Evolutionary conservation across 2,888 invertebrate genomes (phyloP).

Genomic region (Anoplius nigerrimus): DNA sequence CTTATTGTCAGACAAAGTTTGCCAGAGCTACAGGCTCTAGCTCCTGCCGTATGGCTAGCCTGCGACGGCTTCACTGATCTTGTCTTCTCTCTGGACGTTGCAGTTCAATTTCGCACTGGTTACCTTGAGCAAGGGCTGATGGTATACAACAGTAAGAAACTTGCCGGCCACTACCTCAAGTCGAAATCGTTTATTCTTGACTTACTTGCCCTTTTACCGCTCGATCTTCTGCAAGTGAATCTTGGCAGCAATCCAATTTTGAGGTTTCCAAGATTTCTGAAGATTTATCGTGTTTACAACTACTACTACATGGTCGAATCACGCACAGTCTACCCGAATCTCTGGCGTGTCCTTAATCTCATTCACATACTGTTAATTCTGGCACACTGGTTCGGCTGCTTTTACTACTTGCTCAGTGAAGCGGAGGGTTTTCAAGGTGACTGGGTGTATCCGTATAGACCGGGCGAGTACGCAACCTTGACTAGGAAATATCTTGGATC

Average conservation of each 20-base stretch:
- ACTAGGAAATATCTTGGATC: conserved; percentile 96
- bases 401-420: conserved; percentile 95
- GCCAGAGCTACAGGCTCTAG: conserved; percentile 88
- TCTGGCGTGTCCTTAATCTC: conserved; percentile 96
- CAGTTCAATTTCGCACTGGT: conserved; percentile 94
- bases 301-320: conserved; percentile 98
- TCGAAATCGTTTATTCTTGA: conserved; percentile 92
- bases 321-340: conserved; percentile 95
- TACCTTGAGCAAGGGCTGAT: conserved; percentile 96
- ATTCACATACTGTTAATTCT: conserved; percentile 95
- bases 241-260: conserved; percentile 90
- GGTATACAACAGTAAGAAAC: conserved; percentile 93
- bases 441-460: conserved; percentile 92
- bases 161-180: conserved; percentile 91
- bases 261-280: conserved; percentile 91
- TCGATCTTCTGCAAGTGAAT: conserved; percentile 91
- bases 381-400: conserved; percentile 98
- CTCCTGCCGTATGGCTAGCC: conserved; percentile 85
- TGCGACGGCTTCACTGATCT: conserved; percentile 92
- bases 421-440: conserved; percentile 92
- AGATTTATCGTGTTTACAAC: conserved; percentile 93
- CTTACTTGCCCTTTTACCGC: conserved; percentile 86
- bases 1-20: conserved; percentile 96
- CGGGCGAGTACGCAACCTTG: conserved; percentile 91
- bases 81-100: conserved; percentile 91